A percentile compares a stretch with the other conserved stretches of the same genome.
Conservation (phyloP, 1,140 invertebrate species). For the Oedothorax gibbosus region DNA sequence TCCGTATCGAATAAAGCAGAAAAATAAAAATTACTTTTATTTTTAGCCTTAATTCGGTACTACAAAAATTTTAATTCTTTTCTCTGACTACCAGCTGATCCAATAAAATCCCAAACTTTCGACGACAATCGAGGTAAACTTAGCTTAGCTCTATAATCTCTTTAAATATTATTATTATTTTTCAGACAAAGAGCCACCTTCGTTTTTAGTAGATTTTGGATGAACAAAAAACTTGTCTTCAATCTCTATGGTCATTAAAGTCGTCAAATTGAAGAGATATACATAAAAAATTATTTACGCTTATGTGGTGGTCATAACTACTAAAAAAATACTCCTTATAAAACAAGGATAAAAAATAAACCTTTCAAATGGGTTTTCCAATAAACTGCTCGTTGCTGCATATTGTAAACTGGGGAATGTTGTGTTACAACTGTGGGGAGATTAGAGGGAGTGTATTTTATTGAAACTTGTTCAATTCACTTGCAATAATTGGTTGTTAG, state of each 20-base stretch:
- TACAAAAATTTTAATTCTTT: too few relatives aligned
- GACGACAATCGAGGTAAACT: constrained; percentile 10
- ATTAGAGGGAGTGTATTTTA: not conserved
- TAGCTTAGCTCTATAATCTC: not conserved
- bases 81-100: not conserved
- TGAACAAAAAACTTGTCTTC: not conserved
- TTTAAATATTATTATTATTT: constrained; percentile 43
- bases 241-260: constrained; percentile 21
- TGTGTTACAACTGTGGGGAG: constrained; percentile 2
- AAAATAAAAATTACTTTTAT: too few relatives aligned
- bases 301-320: constrained; percentile 43
- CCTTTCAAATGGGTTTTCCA: constrained; percentile 31
- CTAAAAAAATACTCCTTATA: constrained; percentile 4
- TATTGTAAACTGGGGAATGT: constrained; percentile 19
- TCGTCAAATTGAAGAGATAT: constrained; percentile 30
- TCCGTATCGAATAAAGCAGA: too few relatives aligned
- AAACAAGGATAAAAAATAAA: constrained; percentile 34
- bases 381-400: constrained; percentile 48
- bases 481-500: too few relatives aligned
- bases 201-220: not conserved
- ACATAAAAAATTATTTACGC: constrained; percentile 54
- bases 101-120: constrained; percentile 14
- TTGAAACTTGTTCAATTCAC: too few relatives aligned
- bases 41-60: too few relatives aligned
- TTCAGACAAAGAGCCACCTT: constrained; percentile 11